Base-by-base conservation (phyloP, 2,113 vertebrate species). In the Chamaetylas fuelleborni region DNA sequence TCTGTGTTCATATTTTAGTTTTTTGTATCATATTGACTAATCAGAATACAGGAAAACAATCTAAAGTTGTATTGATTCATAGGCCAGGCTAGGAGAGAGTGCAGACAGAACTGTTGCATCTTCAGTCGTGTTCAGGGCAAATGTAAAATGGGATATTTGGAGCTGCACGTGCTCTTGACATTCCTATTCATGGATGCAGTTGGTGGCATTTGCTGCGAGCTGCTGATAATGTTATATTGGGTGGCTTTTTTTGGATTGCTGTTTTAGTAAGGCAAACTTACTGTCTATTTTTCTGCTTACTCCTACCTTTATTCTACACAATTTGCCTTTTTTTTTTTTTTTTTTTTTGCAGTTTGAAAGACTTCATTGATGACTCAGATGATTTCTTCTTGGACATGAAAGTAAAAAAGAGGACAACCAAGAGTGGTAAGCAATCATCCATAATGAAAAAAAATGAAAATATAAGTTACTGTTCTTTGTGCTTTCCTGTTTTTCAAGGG, bases 351-450 rank as follows among this genome's bases (percentile, higher is more conserved):
- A 96, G 96, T 65, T 74, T 94, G 69, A 90, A 95, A 45, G 79
- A 31, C 53, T 95, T 94, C 13, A 76, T 48, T n/a, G 51, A 93
- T 88, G 95, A 86, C 72, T 93, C 26, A 0, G 90, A 88, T n/a
- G 82, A 86, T 72, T 88, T 56, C 73, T 96, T 91, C 74, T 81
- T 36, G 43, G 88, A 92, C 80, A 65, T 72, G 9, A 71, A 88
- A 66, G 26, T 19, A 69, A 90, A 15, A 77, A 73, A 86, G 36
- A 94, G 76, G 19, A 29, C 80, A 34, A 60, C 24, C 19, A 94
- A 81, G 79, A 92, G 81, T 28, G 85, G 95, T 69, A 90, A 94
- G 88, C 71, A 73, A 19, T 76, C 31, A 24, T 36, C 23, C 14
- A 19, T 33, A 47, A 54, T 36, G 17, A 83, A 62, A 73, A 36